Conservation (phyloP, 2,113 vertebrate genomes). For the Chrysemys picta region DNA sequence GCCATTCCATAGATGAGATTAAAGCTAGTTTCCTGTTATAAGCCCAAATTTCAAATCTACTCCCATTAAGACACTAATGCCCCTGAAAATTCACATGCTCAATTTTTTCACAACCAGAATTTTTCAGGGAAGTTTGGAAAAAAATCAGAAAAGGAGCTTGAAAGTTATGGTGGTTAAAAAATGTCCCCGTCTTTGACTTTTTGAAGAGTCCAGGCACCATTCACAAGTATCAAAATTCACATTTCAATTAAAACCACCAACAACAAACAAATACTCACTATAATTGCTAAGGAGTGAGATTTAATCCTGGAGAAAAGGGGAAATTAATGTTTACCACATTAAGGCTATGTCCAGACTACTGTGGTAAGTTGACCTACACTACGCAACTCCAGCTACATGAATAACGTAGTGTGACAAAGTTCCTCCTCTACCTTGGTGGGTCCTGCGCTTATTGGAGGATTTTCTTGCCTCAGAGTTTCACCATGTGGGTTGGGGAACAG, state of each 20-base stretch:
- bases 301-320: background rate
- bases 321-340: slow-evolving; percentile 6
- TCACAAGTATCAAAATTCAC: background rate
- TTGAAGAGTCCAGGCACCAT: background rate
- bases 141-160: background rate
- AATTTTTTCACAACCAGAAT: background rate
- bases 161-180: background rate
- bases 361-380: too few relatives aligned
- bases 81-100: background rate
- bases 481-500: too few relatives aligned
- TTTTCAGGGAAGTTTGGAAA: background rate
- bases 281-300: background rate
- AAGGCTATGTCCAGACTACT: background rate
- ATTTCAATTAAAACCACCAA: background rate
- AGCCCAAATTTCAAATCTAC: background rate
- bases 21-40: background rate
- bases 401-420: too few relatives aligned
- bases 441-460: too few relatives aligned
- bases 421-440: too few relatives aligned
- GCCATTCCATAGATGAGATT: background rate
- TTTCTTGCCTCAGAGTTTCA: too few relatives aligned
- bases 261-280: background rate
- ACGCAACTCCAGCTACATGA: too few relatives aligned
- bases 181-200: background rate
- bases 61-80: background rate